Conservation (phyloP, 2,888 invertebrate species). For the Aspidapion aeneum region DNA sequence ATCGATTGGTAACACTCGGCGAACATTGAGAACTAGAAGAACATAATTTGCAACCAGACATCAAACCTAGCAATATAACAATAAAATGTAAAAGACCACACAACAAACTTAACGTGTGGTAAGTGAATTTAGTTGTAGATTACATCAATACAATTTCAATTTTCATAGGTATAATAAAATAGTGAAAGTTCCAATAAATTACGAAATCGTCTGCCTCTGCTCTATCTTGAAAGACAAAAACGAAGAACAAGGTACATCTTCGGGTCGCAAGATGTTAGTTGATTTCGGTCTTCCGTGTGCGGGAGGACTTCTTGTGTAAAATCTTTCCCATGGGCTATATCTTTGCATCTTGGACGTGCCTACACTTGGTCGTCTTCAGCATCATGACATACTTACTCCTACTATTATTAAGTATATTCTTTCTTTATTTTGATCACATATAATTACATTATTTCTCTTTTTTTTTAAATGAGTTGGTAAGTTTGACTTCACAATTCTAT, state of each 20-base stretch:
- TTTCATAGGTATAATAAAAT: no score
- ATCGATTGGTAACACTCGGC: no score
- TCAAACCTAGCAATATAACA: no score
- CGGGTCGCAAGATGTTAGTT: conserved; percentile 16
- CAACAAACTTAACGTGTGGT: no score
- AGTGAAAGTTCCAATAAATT: background rate
- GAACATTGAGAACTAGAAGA: no score
- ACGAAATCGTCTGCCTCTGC: background rate
- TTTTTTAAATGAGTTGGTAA: background rate
- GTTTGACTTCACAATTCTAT: background rate
- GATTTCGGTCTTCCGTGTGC: conserved; percentile 28
- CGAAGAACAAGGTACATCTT: background rate
- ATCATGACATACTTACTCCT: background rate
- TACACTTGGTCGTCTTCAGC: conserved; percentile 41
- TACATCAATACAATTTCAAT: background rate
- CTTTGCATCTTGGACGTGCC: conserved; percentile 41
- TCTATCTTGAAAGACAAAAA: background rate
- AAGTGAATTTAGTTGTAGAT: background rate
- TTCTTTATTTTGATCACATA: no score
- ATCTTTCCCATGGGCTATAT: conserved; percentile 41
- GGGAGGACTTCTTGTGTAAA: conserved; percentile 25
- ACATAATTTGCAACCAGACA: no score
- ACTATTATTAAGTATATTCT: background rate
- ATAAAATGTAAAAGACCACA: no score
- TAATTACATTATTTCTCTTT: no score